Evolutionary conservation across 23 tunicate species (phyloP).

Genomic region (Styela clava): DNA sequence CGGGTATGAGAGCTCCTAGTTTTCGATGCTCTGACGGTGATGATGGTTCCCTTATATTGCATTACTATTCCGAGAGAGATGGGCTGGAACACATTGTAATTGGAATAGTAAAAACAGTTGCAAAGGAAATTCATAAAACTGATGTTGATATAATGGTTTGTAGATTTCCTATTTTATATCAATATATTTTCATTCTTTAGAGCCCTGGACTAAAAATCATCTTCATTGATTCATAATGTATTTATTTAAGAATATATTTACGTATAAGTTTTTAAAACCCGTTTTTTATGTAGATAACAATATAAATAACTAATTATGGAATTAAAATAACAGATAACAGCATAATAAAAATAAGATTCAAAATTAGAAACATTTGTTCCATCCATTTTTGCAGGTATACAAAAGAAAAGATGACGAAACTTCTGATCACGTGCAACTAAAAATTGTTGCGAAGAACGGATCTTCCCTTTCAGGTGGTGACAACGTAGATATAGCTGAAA

Average conservation of each 20-base stretch:
- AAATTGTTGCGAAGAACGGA: slow-evolving; percentile 69
- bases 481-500: slow-evolving; percentile 46
- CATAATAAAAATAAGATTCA: no score
- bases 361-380: no score
- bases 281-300: no score
- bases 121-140: slow-evolving; percentile 73
- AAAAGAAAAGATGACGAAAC: slow-evolving; percentile 53
- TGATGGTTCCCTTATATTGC: slow-evolving; percentile 70
- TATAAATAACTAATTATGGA: no score
- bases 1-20: slow-evolving; percentile 97
- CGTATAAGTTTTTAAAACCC: no score
- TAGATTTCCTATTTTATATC: no score
- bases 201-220: no score
- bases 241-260: no score
- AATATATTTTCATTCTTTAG: no score
- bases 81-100: slow-evolving; percentile 91
- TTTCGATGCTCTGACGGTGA: slow-evolving; percentile 81
- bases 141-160: slow-evolving; percentile 84
- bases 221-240: no score
- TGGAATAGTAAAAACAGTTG: slow-evolving; percentile 83
- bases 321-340: no score
- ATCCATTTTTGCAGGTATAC: slow-evolving; percentile 67
- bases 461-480: slow-evolving; percentile 38
- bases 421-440: slow-evolving; percentile 85
- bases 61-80: slow-evolving; percentile 88